Conservation (phyloP, 2,888 invertebrate species). For the Strigamia transsilvanica region DNA sequence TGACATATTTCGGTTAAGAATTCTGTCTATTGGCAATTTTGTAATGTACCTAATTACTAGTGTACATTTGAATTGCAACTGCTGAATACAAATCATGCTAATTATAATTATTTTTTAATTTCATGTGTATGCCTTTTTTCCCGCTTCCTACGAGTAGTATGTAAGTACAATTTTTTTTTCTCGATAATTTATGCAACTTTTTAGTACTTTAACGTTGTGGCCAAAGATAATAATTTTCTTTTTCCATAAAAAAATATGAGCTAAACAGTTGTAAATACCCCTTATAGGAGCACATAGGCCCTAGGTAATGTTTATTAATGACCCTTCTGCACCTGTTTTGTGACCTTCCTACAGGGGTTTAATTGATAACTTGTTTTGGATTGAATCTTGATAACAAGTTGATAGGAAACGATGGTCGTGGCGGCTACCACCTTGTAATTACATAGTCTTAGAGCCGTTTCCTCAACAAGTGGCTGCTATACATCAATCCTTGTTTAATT, state of each 20-base stretch:
- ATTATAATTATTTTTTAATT: neutral
- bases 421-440: slow-evolving; percentile 35
- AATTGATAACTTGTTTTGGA: slow-evolving; percentile 28
- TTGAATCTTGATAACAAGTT: slow-evolving; percentile 33
- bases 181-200: neutral
- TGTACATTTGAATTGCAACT: neutral
- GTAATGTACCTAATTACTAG: neutral
- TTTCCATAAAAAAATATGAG: neutral
- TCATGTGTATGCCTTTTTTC: neutral
- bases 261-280: slow-evolving; percentile 1
- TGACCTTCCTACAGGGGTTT: slow-evolving; percentile 35
- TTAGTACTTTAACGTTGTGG: neutral
- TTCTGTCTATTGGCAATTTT: neutral
- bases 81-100: neutral
- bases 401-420: slow-evolving; percentile 24
- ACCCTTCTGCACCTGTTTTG: slow-evolving; percentile 35
- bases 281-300: neutral
- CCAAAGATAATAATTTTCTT: neutral
- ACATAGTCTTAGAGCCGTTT: neutral
- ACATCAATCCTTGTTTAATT: neutral
- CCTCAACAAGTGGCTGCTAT: slow-evolving; percentile 19
- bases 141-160: neutral
- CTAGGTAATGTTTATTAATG: slow-evolving; percentile 28
- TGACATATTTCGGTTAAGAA: neutral
- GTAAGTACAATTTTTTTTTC: neutral